Percentiles rank a stretch among this genome's conserved stretches.
phyloP scores from a whole-genome alignment of 2,797 vertebrate genomes.

The Tokudaia tokunoshimensis region DNA sequence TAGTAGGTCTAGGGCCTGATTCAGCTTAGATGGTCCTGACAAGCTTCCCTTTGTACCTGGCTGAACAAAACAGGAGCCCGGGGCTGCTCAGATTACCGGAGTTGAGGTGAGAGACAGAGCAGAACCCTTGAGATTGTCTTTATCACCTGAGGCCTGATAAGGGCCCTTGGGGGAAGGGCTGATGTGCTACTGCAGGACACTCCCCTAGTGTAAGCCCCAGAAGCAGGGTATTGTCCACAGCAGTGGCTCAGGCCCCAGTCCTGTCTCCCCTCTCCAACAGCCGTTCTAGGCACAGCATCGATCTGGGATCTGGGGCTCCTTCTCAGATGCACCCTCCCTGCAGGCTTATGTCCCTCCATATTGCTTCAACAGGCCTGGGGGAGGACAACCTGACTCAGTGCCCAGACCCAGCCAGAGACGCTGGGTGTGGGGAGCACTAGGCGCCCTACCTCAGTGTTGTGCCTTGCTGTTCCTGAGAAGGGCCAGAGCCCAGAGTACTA shows the following conservation, averaged over 20 bases:
- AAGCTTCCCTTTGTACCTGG: slow-evolving; percentile 66
- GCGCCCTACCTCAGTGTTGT: not conserved
- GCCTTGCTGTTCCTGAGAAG: slow-evolving; percentile 1
- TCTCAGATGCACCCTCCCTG: slow-evolving; percentile 45
- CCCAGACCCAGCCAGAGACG: slow-evolving; percentile 49
- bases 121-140: not conserved
- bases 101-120: not conserved
- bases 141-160: slow-evolving; percentile 61
- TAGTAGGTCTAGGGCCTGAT: not conserved
- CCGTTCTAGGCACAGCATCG: slow-evolving; percentile 41
- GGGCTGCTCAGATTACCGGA: not conserved
- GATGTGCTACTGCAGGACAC: not conserved
- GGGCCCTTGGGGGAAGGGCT: not conserved
- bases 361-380: not conserved
- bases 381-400: not conserved
- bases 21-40: not conserved
- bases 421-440: slow-evolving; percentile 1
- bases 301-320: slow-evolving; percentile 17
- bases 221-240: not conserved
- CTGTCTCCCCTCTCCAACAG: not conserved
- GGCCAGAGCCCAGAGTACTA: not conserved
- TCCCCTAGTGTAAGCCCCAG: not conserved
- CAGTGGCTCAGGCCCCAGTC: not conserved
- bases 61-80: not conserved
- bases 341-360: not conserved